Conservation (phyloP, 2,797 vertebrate species). For the Spatula versicolor region DNA sequence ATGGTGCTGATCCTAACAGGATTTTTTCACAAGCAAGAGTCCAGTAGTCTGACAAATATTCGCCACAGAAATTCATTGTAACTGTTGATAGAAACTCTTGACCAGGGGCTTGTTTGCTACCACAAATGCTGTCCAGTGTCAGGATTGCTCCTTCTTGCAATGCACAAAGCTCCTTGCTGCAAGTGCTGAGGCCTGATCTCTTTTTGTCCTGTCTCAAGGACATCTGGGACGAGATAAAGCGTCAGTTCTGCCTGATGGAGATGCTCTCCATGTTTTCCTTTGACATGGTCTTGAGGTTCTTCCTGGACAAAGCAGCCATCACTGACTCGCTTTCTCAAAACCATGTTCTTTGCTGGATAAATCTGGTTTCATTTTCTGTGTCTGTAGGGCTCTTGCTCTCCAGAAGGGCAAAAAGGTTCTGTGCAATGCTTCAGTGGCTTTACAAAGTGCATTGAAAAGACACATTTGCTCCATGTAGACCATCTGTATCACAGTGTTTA, state of each 20-base stretch:
- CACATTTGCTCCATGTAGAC: not conserved
- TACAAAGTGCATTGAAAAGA: not conserved
- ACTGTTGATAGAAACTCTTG: not conserved
- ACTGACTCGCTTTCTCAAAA: not conserved
- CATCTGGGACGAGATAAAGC: not conserved
- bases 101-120: not conserved
- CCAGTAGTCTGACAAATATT: not conserved
- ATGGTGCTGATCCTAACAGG: not conserved
- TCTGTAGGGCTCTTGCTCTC: not conserved
- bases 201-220: not conserved
- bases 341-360: not conserved
- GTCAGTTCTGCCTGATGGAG: not conserved
- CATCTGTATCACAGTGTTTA: not conserved
- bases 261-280: not conserved
- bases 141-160: not conserved
- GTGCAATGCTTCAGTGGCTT: not conserved
- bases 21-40: not conserved
- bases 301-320: not conserved
- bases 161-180: not conserved
- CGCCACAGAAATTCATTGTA: not conserved
- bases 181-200: not conserved
- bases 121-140: not conserved
- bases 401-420: not conserved
- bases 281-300: not conserved
- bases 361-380: not conserved